phyloP scores from a whole-genome alignment of 2,113 vertebrate species.

The Piprites chloris region DNA sequence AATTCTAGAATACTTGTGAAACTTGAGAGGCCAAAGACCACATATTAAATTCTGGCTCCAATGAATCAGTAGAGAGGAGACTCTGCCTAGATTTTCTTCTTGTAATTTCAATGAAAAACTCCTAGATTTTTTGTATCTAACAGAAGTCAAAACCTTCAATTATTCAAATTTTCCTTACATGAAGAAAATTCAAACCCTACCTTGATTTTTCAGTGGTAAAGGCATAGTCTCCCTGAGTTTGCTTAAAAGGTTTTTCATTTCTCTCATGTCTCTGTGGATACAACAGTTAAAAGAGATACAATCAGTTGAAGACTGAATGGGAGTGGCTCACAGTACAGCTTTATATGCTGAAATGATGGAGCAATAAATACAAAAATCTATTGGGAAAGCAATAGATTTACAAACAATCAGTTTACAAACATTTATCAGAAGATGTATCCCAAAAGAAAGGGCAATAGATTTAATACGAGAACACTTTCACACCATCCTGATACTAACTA shows the following conservation, averaged over 20 bases:
- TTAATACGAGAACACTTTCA: background rate
- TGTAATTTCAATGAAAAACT: background rate
- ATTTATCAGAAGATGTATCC: background rate
- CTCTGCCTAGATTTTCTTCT: background rate
- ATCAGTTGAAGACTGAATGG: background rate
- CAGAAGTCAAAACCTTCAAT: background rate
- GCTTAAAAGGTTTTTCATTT: constrained; percentile 99
- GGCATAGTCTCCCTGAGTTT: constrained; percentile 99
- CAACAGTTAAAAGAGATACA: constrained; percentile 34
- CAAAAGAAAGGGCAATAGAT: background rate
- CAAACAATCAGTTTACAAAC: background rate
- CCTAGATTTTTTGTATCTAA: background rate
- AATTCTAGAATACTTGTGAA: background rate
- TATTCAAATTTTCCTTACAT: background rate
- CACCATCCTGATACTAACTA: background rate
- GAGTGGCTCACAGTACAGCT: background rate
- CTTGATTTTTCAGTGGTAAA: constrained; percentile 99
- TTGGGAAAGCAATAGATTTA: too few relatives aligned
- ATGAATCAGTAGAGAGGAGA: background rate
- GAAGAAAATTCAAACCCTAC: constrained; percentile 69
- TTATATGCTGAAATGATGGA: background rate
- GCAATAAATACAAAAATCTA: background rate
- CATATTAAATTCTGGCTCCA: background rate
- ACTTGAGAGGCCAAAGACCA: background rate
- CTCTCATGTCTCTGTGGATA: constrained; percentile 89